phyloP scores from a whole-genome alignment of 2,113 vertebrate genomes.

The Echinops telfairi region DNA sequence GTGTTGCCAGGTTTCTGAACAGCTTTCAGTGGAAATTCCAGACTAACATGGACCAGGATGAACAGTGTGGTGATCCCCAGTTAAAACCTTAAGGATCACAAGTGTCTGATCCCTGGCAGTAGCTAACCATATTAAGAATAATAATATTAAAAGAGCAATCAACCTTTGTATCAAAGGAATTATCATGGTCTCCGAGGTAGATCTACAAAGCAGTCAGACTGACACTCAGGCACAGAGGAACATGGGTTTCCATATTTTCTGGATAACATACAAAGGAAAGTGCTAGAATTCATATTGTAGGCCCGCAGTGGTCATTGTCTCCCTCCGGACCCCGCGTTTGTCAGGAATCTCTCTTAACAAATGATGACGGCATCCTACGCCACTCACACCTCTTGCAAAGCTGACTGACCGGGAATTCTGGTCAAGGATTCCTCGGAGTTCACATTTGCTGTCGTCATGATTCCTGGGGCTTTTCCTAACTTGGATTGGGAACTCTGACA shows the following conservation, averaged over 20 bases:
- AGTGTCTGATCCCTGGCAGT: background rate
- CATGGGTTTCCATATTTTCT: background rate
- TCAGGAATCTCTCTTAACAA: background rate
- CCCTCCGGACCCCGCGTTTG: background rate
- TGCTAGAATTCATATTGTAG: background rate
- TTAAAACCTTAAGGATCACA: background rate
- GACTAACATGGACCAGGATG: background rate
- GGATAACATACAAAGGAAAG: background rate
- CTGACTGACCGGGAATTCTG: background rate
- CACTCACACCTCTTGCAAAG: background rate
- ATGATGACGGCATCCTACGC: background rate
- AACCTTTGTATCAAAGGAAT: slow-evolving; percentile 33
- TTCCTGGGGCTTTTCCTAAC: slow-evolving; percentile 37
- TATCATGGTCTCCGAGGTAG: slow-evolving; percentile 19
- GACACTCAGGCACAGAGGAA: background rate
- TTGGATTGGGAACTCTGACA: slow-evolving; percentile 36
- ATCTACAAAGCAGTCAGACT: slow-evolving; percentile 21
- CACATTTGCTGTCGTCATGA: slow-evolving; percentile 33
- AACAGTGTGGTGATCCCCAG: background rate
- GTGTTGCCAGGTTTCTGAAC: background rate
- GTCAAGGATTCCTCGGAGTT: slow-evolving; percentile 20
- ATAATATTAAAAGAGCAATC: background rate
- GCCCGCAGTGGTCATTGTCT: background rate
- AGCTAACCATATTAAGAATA: background rate
- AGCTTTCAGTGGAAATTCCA: background rate